Conservation (phyloP, 2,797 vertebrate species). For the Pitangus sulphuratus region DNA sequence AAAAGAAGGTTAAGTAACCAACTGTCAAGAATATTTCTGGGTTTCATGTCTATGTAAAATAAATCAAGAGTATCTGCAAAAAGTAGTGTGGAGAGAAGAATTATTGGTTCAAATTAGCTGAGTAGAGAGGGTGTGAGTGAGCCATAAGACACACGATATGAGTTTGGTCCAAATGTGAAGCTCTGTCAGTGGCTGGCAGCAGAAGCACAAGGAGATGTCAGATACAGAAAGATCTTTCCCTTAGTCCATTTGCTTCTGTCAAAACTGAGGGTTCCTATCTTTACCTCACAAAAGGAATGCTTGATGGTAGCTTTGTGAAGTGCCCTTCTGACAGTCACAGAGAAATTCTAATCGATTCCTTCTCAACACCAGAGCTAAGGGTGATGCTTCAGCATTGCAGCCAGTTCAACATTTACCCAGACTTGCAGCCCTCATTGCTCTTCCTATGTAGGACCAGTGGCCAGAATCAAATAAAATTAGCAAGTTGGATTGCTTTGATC, state of each 20-base stretch:
- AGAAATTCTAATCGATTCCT: not conserved
- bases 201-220: not conserved
- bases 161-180: not conserved
- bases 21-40: not conserved
- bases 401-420: rapidly evolving
- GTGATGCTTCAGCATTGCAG: not conserved
- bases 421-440: not conserved
- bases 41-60: not conserved
- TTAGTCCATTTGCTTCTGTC: not conserved
- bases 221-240: rapidly evolving
- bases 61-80: not conserved
- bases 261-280: not conserved
- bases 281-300: not conserved
- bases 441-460: not conserved
- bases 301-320: not conserved
- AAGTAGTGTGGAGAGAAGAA: not conserved
- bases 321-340: not conserved
- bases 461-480: not conserved
- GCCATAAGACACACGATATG: rapidly evolving
- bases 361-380: not conserved
- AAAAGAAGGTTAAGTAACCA: not conserved
- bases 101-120: not conserved
- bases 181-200: not conserved
- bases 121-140: not conserved
- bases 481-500: not conserved